Conservation (phyloP, 2,888 invertebrate species). For the Hydrotaea cyrtoneurina region DNA sequence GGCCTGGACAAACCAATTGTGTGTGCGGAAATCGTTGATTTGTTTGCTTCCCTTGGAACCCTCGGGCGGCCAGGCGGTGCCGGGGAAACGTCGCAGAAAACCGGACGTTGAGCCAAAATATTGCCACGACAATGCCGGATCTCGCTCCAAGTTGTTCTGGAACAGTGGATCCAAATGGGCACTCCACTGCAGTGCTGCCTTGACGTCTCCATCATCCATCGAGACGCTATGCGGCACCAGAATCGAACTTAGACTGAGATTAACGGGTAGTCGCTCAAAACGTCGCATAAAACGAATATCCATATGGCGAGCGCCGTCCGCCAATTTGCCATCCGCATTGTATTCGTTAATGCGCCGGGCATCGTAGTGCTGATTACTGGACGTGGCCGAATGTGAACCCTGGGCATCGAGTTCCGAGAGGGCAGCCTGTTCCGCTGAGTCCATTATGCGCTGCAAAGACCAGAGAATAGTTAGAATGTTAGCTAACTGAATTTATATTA, state of each 20-base stretch:
- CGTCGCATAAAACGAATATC: slow-evolving; percentile 89
- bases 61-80: slow-evolving; percentile 94
- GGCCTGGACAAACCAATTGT: slow-evolving; percentile 98
- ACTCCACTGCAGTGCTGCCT: slow-evolving; percentile 97
- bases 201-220: slow-evolving; percentile 85
- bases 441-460: slow-evolving; percentile 90
- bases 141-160: slow-evolving; percentile 93
- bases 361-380: slow-evolving; percentile 86
- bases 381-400: slow-evolving; percentile 80
- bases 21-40: slow-evolving; percentile 96
- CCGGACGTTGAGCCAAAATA: slow-evolving; percentile 98
- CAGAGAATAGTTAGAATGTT: no score
- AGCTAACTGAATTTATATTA: background rate
- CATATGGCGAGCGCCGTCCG: slow-evolving; percentile 87
- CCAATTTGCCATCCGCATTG: slow-evolving; percentile 87
- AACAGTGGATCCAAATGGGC: slow-evolving; percentile 94
- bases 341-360: slow-evolving; percentile 91
- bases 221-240: slow-evolving; percentile 86
- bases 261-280: slow-evolving; percentile 92
- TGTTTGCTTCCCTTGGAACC: slow-evolving; percentile 89
- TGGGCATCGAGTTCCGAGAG: slow-evolving; percentile 84
- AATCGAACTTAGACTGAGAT: slow-evolving; percentile 92
- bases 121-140: slow-evolving; percentile 98
- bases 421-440: slow-evolving; percentile 93
- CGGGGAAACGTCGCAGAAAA: slow-evolving; percentile 97